A percentile compares a stretch with the other conserved stretches of the same genome.
These are phyloP conservation scores for Penaeus japonicus DNA, from an alignment of 1,140 invertebrate species.

Conservation along the genomic window DNA sequence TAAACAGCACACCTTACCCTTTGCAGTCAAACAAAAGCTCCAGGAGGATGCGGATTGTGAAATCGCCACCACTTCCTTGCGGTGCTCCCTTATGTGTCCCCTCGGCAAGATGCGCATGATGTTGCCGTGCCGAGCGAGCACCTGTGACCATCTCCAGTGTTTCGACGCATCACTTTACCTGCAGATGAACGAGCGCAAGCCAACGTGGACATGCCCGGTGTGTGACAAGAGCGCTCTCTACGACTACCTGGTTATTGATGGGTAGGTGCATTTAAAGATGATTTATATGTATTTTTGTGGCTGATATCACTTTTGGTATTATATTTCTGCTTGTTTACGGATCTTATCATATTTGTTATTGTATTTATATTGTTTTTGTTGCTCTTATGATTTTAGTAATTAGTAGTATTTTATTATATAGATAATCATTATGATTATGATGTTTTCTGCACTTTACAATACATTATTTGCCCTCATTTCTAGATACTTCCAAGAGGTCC, in stretches of 20 bases:
- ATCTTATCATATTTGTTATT: no score
- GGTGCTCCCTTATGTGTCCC: slow-evolving; percentile 89
- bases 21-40: slow-evolving; percentile 89
- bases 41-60: slow-evolving; percentile 92
- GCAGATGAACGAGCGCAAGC: slow-evolving; percentile 98
- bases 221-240: slow-evolving; percentile 93
- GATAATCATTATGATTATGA: no score
- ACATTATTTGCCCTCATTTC: slow-evolving; percentile 34
- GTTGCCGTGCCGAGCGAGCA: slow-evolving; percentile 86
- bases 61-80: slow-evolving; percentile 91
- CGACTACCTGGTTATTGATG: slow-evolving; percentile 90
- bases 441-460: not conserved
- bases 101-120: slow-evolving; percentile 94
- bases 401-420: no score
- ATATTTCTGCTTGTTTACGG: no score
- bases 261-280: slow-evolving; percentile 66
- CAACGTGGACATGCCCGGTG: slow-evolving; percentile 97
- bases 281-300: not conserved
- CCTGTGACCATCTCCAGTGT: slow-evolving; percentile 95
- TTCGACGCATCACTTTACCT: slow-evolving; percentile 95
- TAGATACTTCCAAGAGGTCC: slow-evolving; percentile 84
- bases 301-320: no score
- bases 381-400: no score
- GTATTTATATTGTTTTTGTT: no score
- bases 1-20: not conserved